A percentile compares a stretch with the other conserved stretches of the same genome.
Conservation (phyloP, 2,113 vertebrate species). For the Phaethornis superciliosus region DNA sequence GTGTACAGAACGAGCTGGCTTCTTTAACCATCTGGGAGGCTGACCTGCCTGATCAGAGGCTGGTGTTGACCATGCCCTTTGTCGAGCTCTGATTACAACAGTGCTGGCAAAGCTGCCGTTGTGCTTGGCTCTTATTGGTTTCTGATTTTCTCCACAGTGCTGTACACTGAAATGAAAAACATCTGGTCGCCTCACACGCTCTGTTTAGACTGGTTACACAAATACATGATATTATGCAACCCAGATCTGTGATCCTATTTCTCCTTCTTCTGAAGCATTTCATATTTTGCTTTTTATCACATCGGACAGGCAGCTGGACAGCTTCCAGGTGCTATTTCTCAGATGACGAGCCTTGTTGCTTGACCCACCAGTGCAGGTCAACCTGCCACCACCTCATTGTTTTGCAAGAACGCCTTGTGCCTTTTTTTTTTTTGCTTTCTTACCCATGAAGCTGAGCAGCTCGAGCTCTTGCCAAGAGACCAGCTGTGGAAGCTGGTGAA, state of each 20-base stretch:
- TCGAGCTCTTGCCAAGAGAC: background rate
- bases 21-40: background rate
- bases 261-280: conserved; percentile 48
- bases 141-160: conserved; percentile 35
- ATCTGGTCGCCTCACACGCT: conserved; percentile 58
- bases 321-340: conserved; percentile 14
- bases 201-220: conserved; percentile 67
- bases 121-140: conserved; percentile 46
- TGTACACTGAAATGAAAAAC: conserved; percentile 70
- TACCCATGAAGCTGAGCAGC: accelerated
- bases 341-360: background rate
- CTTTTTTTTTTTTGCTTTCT: background rate
- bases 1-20: background rate
- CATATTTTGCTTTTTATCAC: conserved; percentile 62
- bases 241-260: conserved; percentile 25
- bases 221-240: conserved; percentile 64
- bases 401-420: background rate
- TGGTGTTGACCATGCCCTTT: conserved; percentile 1
- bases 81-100: conserved; percentile 38
- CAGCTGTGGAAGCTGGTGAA: background rate
- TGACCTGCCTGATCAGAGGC: background rate
- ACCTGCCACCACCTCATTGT: background rate
- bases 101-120: background rate
- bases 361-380: background rate
- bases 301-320: background rate